phyloP scores from a whole-genome alignment of 2,888 invertebrate species.

The Apamea anceps region DNA sequence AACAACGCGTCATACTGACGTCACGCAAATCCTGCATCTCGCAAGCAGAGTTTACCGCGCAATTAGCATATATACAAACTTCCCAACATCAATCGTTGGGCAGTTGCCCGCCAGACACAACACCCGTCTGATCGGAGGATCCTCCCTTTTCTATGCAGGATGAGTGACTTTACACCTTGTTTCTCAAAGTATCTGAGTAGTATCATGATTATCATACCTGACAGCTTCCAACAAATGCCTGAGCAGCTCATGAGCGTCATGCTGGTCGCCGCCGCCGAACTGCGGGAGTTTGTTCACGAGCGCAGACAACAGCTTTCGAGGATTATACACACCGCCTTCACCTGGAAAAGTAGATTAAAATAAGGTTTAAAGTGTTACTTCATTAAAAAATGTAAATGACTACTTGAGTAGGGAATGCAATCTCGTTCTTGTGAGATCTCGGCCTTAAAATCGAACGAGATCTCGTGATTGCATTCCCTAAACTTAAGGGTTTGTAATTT shows the following conservation, averaged over 20 bases:
- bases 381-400: not conserved
- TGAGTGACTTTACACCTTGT: too few species aligned
- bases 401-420: not conserved
- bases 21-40: too few species aligned
- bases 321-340: slow-evolving; percentile 91
- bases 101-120: too few species aligned
- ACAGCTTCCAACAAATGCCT: slow-evolving; percentile 97
- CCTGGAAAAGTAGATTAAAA: slow-evolving; percentile 78
- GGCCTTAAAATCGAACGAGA: not conserved
- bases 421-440: not conserved
- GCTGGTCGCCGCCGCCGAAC: slow-evolving; percentile 98
- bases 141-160: too few species aligned
- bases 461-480: not conserved
- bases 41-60: too few species aligned
- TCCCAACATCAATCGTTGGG: too few species aligned
- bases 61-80: too few species aligned
- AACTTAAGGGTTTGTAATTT: not conserved
- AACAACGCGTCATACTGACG: too few species aligned
- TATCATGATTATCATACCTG: slow-evolving; percentile 83
- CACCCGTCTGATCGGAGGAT: too few species aligned
- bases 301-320: slow-evolving; percentile 91
- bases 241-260: slow-evolving; percentile 98
- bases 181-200: not conserved
- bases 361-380: not conserved
- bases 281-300: slow-evolving; percentile 93